phyloP scores from a whole-genome alignment of 2,888 invertebrate species.

The Nomada ferruginata region DNA sequence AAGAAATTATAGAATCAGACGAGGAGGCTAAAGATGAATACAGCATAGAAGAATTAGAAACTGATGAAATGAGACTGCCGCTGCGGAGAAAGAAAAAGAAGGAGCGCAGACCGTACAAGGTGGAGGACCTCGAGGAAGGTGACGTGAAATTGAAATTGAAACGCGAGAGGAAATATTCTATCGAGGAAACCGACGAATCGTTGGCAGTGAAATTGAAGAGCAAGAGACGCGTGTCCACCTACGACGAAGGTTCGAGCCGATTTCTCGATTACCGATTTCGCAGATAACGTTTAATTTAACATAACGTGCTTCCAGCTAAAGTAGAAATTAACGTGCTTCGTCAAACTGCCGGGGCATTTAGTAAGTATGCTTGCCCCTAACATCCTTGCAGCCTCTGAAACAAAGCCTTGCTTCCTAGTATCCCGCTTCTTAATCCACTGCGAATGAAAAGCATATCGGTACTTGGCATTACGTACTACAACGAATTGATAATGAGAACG shows the following conservation, averaged over 20 bases:
- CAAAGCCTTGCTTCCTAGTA: constrained; percentile 36
- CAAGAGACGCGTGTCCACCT: constrained; percentile 88
- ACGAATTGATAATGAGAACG: constrained; percentile 24
- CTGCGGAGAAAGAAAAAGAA: constrained; percentile 78
- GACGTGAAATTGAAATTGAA: constrained; percentile 83
- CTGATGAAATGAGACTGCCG: constrained; percentile 82
- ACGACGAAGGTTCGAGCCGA: constrained; percentile 87
- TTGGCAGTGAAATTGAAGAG: constrained; percentile 89
- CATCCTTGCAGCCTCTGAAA: constrained; percentile 34
- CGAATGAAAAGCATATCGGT: constrained; percentile 82
- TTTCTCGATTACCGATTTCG: constrained; percentile 40
- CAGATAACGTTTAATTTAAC: constrained; percentile 56
- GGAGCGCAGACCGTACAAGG: constrained; percentile 82
- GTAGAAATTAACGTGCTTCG: constrained; percentile 53
- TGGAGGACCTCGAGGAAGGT: constrained; percentile 85
- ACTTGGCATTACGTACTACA: constrained; percentile 41
- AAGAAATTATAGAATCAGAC: constrained; percentile 88
- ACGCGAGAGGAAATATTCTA: constrained; percentile 84
- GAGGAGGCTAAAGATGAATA: constrained; percentile 86
- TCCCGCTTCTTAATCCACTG: constrained; percentile 63
- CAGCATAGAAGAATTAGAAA: constrained; percentile 80
- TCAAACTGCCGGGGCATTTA: constrained; percentile 39
- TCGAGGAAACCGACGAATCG: constrained; percentile 87
- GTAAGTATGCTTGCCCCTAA: constrained; percentile 71
- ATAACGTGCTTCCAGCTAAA: constrained; percentile 72